Evolutionary conservation across 2,113 vertebrate genomes (phyloP).

Genomic region (Dasyurus viverrinus): DNA sequence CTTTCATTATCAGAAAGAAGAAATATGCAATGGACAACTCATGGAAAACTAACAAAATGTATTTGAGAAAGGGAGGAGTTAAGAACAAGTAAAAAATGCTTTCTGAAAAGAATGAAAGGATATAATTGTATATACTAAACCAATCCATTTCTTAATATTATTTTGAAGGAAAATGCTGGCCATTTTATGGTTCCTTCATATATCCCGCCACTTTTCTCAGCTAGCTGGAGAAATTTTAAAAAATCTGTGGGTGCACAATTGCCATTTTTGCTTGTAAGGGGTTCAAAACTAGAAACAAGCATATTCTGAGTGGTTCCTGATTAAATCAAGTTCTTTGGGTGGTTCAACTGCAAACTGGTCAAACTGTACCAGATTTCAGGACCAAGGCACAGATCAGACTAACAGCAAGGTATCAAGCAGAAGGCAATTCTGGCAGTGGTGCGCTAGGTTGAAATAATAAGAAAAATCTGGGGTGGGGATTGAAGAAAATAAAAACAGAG

Average conservation of each 20-base stretch:
- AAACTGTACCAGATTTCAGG: background rate
- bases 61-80: background rate
- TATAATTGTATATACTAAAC: background rate
- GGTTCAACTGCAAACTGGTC: background rate
- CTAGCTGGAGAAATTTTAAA: background rate
- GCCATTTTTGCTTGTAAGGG: background rate
- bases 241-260: background rate
- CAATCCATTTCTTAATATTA: background rate
- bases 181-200: background rate
- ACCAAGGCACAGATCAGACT: background rate
- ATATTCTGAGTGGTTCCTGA: background rate
- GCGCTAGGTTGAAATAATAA: background rate
- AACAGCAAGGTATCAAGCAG: background rate
- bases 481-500: background rate
- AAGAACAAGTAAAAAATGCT: background rate
- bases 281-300: background rate
- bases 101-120: background rate
- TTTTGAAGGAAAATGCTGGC: background rate
- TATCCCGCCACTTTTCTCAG: background rate
- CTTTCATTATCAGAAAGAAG: constrained; percentile 13
- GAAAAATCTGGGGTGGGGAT: background rate
- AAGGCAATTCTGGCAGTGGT: background rate
- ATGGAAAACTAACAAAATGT: background rate
- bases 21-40: background rate
- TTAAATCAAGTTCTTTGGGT: too few relatives aligned